phyloP scores from a whole-genome alignment of 2,888 invertebrate species.

The Clanis bilineata region DNA sequence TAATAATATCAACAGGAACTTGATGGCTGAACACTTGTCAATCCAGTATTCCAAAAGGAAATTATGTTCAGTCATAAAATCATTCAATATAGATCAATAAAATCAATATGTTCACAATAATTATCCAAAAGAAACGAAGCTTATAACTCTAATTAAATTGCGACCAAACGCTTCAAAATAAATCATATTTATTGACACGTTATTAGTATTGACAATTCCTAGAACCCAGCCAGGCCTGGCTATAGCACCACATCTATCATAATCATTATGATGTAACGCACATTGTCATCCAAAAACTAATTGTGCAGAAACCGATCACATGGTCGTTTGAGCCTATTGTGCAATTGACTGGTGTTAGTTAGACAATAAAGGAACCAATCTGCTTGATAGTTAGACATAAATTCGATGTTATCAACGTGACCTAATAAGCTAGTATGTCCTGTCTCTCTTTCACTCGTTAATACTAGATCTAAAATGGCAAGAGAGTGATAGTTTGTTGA shows the following conservation, averaged over 20 bases:
- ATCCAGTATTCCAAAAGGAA: no score
- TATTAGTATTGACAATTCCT: background rate
- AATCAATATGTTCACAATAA: no score
- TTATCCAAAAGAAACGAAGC: no score
- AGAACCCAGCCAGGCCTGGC: background rate
- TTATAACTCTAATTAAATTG: background rate
- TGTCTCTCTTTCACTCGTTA: slow-evolving; percentile 22
- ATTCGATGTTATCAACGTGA: slow-evolving; percentile 30
- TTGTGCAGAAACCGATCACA: slow-evolving; percentile 29
- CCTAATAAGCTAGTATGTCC: slow-evolving; percentile 15
- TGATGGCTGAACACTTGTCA: no score
- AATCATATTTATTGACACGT: background rate
- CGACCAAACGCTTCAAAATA: background rate
- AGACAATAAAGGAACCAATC: slow-evolving; percentile 37
- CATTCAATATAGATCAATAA: no score
- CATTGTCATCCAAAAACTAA: slow-evolving; percentile 15
- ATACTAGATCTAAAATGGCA: background rate
- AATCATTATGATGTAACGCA: slow-evolving; percentile 6
- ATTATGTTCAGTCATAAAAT: no score
- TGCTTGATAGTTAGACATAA: slow-evolving; percentile 33
- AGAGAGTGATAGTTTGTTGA: slow-evolving; percentile 20
- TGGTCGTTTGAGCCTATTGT: slow-evolving; percentile 21
- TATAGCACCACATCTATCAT: background rate
- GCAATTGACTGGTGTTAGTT: slow-evolving; percentile 37
- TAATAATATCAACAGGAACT: no score